phyloP scores from a whole-genome alignment of 2,888 invertebrate genomes.

The Empis stercorea region DNA sequence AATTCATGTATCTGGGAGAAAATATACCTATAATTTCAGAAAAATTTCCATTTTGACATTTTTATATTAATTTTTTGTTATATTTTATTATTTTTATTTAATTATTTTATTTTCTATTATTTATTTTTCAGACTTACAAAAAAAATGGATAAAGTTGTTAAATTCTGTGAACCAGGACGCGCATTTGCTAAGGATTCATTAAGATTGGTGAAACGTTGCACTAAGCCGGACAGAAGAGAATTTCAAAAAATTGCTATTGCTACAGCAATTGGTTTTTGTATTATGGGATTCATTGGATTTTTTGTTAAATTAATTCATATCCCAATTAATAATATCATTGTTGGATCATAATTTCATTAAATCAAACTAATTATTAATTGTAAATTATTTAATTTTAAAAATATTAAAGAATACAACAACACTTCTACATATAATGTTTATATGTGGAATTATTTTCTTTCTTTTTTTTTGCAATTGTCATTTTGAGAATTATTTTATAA shows the following conservation, averaged over 20 bases:
- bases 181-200: slow-evolving; percentile 98
- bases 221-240: slow-evolving; percentile 98
- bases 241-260: slow-evolving; percentile 99
- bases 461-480: neutral
- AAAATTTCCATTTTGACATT: too few species aligned
- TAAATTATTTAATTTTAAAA: neutral
- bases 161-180: slow-evolving; percentile 87
- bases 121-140: too few species aligned
- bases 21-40: too few species aligned
- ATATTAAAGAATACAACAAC: neutral
- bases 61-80: too few species aligned
- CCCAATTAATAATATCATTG: slow-evolving; percentile 94
- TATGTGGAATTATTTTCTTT: too few species aligned
- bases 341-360: slow-evolving; percentile 53
- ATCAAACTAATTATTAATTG: neutral
- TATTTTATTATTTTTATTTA: too few species aligned
- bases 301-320: slow-evolving; percentile 99
- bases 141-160: slow-evolving; percentile 92
- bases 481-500: neutral
- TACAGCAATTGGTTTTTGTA: slow-evolving; percentile 98
- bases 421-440: too few species aligned
- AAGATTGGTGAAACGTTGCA: slow-evolving; percentile 96
- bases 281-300: slow-evolving; percentile 99
- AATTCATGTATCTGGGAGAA: too few species aligned
- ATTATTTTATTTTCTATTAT: too few species aligned